Evolutionary conservation across 1,140 invertebrate species (phyloP).

Genomic region (Heliothis virescens): DNA sequence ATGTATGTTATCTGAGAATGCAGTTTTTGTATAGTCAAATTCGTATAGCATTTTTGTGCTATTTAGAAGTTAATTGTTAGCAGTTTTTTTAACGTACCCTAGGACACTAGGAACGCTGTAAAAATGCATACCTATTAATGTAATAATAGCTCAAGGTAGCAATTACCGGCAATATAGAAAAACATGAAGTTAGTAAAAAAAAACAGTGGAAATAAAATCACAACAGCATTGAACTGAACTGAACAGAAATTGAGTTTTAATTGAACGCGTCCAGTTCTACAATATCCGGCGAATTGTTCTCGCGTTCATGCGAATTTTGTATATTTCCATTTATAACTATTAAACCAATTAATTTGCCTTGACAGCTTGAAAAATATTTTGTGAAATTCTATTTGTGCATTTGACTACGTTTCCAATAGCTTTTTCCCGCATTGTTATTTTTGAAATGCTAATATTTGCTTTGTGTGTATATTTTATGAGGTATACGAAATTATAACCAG

Average conservation of each 20-base stretch:
- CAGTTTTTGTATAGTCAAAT: too few relatives aligned
- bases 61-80: too few relatives aligned
- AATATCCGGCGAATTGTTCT: neutral
- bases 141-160: too few relatives aligned
- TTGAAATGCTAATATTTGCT: too few relatives aligned
- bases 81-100: too few relatives aligned
- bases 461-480: too few relatives aligned
- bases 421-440: too few relatives aligned
- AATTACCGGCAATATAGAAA: neutral
- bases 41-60: too few relatives aligned
- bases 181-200: neutral
- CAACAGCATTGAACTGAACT: neutral
- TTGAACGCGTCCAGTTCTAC: constrained; percentile 7
- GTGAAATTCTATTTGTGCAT: neutral
- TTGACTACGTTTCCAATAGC: neutral
- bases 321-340: neutral
- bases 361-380: neutral
- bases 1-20: too few relatives aligned
- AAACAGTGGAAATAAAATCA: neutral
- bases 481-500: too few relatives aligned
- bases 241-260: constrained; percentile 20
- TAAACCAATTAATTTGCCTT: constrained; percentile 1
- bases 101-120: too few relatives aligned
- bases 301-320: neutral
- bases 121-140: too few relatives aligned